Evolutionary conservation across 2,797 vertebrate species (phyloP), one percentile per base, ranked within the genome.

Genomic region (Botia kubotai): DNA sequence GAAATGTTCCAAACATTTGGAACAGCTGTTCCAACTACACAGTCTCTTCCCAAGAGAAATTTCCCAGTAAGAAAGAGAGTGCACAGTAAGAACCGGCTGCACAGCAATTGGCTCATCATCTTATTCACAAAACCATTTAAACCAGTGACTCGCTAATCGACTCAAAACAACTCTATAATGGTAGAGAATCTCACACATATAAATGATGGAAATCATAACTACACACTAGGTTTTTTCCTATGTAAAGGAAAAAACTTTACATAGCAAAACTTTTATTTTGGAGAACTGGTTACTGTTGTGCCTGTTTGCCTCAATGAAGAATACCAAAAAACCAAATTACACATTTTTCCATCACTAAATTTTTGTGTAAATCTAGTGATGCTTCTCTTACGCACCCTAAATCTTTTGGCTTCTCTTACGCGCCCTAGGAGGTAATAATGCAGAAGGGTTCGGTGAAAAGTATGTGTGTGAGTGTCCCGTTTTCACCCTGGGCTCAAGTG

Each of bases 401-500:
- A 26, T 26, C 23, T 26, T 26, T 26, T 26, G 23, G 23, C 23
- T 26, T 26, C 1, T 26, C 23, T 26, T 26, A 97, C 96, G 95
- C 95, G 95, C 95, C 95, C 94, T 92, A 92, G 95, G 95, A 97
- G 95, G 96, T 95, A 96, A 83, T 82, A 83, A 81, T 87, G 85
- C 82, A 70, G 39, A 71, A 72, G 80, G 71, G 63, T 77, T 74
- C 65, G 68, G 14, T 50, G 67, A 52, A 78, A 75, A 58, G 68
- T 62, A 73, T 80, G 78, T 65, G 69, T 60, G 76, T 71, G 23
- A 26, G 69, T 58, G 29, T 81, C 75, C 21, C 90, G 90, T 87
- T 91, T 91, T 90, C 66, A 36, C 46, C 52, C 55, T 72, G 75
- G 66, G 52, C 78, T 46, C 26, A 19, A 73, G 52, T 19, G 29